Conservation (phyloP, 2,797 vertebrate genomes). For the Danio kyathit region DNA sequence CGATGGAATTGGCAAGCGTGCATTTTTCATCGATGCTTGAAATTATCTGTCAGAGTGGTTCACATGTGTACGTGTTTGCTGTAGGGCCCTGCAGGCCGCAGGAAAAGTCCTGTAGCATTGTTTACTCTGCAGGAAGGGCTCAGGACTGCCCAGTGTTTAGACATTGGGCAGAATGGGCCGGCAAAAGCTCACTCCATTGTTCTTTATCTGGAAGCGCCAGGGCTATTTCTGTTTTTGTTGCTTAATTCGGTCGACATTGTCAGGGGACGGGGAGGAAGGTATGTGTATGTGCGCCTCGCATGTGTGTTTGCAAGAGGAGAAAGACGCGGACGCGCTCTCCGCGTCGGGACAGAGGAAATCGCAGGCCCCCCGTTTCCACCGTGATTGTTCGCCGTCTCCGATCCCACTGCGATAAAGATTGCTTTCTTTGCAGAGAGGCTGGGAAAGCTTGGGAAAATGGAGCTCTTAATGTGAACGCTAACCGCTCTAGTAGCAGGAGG, state of each 20-base stretch:
- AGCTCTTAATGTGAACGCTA: conserved; percentile 59
- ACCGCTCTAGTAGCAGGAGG: conserved; percentile 41
- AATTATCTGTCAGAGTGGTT: conserved; percentile 3
- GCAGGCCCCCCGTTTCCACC: conserved; percentile 70
- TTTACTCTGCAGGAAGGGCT: conserved; percentile 84
- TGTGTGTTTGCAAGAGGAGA: conserved; percentile 51
- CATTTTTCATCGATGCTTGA: conserved; percentile 5
- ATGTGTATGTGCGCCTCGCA: conserved; percentile 57
- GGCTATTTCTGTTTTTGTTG: conserved; percentile 86
- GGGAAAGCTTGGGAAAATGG: conserved; percentile 57
- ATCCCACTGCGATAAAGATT: conserved; percentile 76
- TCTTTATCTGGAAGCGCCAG: conserved; percentile 82
- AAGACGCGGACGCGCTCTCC: conserved; percentile 51
- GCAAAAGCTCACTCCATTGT: conserved; percentile 80
- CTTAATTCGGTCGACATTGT: conserved; percentile 84
- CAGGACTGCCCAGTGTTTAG: conserved; percentile 80
- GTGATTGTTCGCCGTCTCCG: conserved; percentile 72
- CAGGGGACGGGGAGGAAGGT: conserved; percentile 76
- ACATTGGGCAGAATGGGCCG: conserved; percentile 73
- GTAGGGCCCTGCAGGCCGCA: conserved; percentile 70
- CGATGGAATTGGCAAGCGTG: conserved; percentile 5
- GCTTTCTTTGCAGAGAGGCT: conserved; percentile 65
- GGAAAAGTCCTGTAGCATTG: conserved; percentile 81
- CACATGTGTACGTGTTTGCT: conserved; percentile 41
- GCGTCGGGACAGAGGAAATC: conserved; percentile 72